Evolutionary conservation across 2,888 invertebrate genomes (phyloP), one percentile per base, ranked within the genome.

Genomic region (Leucania comma): DNA sequence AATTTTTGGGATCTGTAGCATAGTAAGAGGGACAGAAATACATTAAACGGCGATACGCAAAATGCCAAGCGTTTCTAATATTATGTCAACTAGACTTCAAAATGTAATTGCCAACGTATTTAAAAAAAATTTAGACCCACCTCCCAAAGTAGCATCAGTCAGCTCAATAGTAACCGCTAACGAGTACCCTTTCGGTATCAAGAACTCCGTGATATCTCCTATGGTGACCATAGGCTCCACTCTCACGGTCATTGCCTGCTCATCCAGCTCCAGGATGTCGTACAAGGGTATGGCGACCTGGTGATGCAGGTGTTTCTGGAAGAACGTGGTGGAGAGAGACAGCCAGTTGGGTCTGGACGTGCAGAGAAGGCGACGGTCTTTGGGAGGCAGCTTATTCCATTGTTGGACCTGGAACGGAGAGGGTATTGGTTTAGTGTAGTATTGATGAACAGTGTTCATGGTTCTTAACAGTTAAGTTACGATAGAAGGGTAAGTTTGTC

Each of bases 181-280:
- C 0, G 97, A 97, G 87, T 97, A 97, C 0, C 97, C 97, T 86
- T 91, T 96, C 0, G 97, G 97, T 86, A 97, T 97, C 26, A 97
- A 90, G 85, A 94, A 97, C 79, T 96, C 94, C 0, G 97, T 97
- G 58, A 97, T 96, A 63, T 97, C 97, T 0, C 97, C 97, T 12
- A 97, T 97, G 0, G 97, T 97, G 17, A 96, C 97, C 96, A 97
- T 97, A 4, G 97, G 97, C 83, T 97, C 97, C 35, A 97, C 97
- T 46, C 96, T 90, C 10, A 97, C 96, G 0, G 96, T 97, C 91
- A 97, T 92, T 22, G 95, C 94, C 10, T 89, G 83, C 84, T 97
- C 96, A 72, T 97, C 95, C 70, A 97, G 89, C 73, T 95, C 92
- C 67, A 97, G 90, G 70, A 97, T 96, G 73, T 97, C 96, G 86